Evolutionary conservation across 2,113 vertebrate species (phyloP).

Genomic region (Centropus bengalensis): DNA sequence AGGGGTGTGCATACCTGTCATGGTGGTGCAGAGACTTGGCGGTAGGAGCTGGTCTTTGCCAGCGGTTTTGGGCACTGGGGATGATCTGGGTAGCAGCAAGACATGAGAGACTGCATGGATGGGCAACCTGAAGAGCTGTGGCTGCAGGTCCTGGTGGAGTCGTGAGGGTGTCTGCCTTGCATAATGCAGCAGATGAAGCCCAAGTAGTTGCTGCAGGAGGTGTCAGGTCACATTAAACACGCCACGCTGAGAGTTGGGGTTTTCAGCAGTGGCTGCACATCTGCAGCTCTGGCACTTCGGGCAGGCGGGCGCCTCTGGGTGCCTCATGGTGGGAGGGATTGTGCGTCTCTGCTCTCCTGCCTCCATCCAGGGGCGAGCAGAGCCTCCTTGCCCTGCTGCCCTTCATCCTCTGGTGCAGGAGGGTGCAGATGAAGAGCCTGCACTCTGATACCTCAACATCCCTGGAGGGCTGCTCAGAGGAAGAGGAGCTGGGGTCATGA

Average conservation of each 20-base stretch:
- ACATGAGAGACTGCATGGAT: accelerated
- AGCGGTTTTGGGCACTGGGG: neutral
- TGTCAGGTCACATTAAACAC: neutral
- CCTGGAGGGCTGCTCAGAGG: neutral
- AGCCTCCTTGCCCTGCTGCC: neutral
- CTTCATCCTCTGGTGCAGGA: neutral
- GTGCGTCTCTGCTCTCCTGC: neutral
- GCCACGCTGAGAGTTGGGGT: accelerated
- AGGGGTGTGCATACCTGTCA: accelerated
- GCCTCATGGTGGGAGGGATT: accelerated
- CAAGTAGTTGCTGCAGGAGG: neutral
- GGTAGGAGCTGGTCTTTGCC: neutral
- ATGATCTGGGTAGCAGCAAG: neutral
- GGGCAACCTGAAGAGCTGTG: neutral
- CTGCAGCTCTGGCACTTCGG: accelerated
- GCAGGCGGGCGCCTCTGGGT: accelerated
- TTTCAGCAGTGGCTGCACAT: neutral
- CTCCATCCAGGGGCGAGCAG: neutral
- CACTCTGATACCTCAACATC: accelerated
- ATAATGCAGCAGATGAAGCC: neutral
- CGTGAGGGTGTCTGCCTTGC: neutral
- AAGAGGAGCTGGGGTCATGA: accelerated
- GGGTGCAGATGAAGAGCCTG: accelerated
- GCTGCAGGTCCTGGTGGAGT: neutral
- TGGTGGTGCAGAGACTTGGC: neutral